Percentiles rank a stretch among this genome's conserved stretches.
Evolutionary conservation across 2,113 vertebrate genomes (phyloP).

Genomic region (Lophura nycthemera): DNA sequence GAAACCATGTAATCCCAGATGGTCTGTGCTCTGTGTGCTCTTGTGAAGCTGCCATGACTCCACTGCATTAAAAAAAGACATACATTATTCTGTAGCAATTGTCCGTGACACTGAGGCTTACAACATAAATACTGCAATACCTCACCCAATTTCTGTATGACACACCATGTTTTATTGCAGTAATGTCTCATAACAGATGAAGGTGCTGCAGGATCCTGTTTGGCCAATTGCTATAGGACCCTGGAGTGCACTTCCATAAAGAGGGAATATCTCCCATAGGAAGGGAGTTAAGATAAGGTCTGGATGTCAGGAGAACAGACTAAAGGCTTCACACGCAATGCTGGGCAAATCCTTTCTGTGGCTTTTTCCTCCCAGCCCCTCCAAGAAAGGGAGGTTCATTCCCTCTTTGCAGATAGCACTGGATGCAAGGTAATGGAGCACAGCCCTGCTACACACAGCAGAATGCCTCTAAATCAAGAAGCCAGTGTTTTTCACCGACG

Average conservation of each 20-base stretch:
- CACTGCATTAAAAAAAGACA: slow-evolving; percentile 48
- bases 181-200: slow-evolving; percentile 64
- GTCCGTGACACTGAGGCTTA: slow-evolving; percentile 66
- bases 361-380: neutral
- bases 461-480: slow-evolving; percentile 69
- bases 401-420: neutral
- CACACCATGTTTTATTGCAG: slow-evolving; percentile 65
- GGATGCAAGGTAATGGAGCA: slow-evolving; percentile 61
- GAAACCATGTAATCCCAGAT: slow-evolving; percentile 35
- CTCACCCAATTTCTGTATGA: slow-evolving; percentile 62
- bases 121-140: slow-evolving; percentile 70
- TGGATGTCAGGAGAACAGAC: slow-evolving; percentile 29
- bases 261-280: slow-evolving; percentile 28
- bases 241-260: slow-evolving; percentile 50
- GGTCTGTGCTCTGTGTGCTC: slow-evolving; percentile 23
- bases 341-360: neutral
- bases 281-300: slow-evolving; percentile 13
- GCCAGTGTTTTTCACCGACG: slow-evolving; percentile 39
- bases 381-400: neutral
- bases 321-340: neutral
- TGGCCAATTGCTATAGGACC: slow-evolving; percentile 59
- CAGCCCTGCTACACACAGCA: neutral
- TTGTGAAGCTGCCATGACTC: slow-evolving; percentile 45
- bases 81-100: slow-evolving; percentile 69
- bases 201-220: slow-evolving; percentile 66